Base-by-base conservation (phyloP, 2,888 invertebrate species). In the Dolichomitus sp. region DNA sequence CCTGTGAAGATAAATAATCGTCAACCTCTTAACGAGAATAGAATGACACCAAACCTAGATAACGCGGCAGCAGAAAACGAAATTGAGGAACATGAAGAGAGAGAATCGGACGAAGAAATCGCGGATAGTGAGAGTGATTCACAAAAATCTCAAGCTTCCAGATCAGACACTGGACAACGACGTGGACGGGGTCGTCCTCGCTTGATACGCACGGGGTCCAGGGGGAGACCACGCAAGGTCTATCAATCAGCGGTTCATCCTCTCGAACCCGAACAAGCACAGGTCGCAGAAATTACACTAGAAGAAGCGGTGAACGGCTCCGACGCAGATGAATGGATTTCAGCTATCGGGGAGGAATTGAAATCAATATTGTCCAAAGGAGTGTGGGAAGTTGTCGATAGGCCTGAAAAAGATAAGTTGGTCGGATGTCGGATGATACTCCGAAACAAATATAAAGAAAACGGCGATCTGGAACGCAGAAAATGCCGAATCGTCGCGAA, bases 331-430 rank as follows among this genome's bases (percentile, higher is more conserved):
- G 84, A 74, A 40, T 79, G 84, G 79, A 45, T 17, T 42, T 45
- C 65, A 17, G 80, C 80, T 5, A 86, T 84, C 17, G 57, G 33
- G 0, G 42, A 69, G 17, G 85, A 84, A 52, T 57, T 81, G 52
- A n/a, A 19, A 17, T 83, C 83, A n/a, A 81, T 86, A 6, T 7
- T 84, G 7, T 73, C 63, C n/a, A 83, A 84, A 23, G 72, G 81
- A n/a, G 83, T 81, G 0, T 84, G 83, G 84, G 59, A 30, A 27
- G 6, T 85, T 3, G 72, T 84, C 30, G 73, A 76, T 23, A 69
- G 70, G 11, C 86, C 82, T 2, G 50, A 59, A 11, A 50, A 77
- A 11, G 42, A 63, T 23, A 54, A 30, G 5, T 63, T 80, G 4
- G 68, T 84, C 12, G 75, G 78, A 4, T 45, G 83, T n/a, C 19